A percentile compares a stretch with the other conserved stretches of the same genome.
Evolutionary conservation across 1,140 invertebrate genomes (phyloP).

Genomic region (Psilanteris sp.): DNA sequence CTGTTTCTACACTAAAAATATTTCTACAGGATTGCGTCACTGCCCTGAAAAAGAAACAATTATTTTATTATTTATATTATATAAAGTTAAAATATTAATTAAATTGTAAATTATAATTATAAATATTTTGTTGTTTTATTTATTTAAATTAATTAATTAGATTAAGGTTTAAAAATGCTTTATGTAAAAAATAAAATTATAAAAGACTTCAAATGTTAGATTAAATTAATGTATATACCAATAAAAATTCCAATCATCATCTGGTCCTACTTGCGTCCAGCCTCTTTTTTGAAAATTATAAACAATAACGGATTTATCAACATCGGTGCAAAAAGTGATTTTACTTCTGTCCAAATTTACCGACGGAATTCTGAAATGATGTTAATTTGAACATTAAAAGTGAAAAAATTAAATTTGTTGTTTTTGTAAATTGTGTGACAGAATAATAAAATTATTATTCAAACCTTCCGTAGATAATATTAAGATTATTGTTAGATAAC

Average conservation of each 20-base stretch:
- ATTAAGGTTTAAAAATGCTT: too few relatives aligned
- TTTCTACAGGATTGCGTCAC: constrained; percentile 93
- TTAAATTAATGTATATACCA: constrained; percentile 83
- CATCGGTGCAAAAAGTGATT: constrained; percentile 92
- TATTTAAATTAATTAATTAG: too few relatives aligned
- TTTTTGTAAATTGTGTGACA: neutral
- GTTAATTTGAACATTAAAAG: constrained; percentile 1
- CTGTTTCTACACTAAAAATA: constrained; percentile 95
- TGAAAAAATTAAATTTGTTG: constrained; percentile 4
- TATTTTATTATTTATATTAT: too few relatives aligned
- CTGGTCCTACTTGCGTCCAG: constrained; percentile 93
- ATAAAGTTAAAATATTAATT: too few relatives aligned
- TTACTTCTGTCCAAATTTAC: constrained; percentile 78
- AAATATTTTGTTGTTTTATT: too few relatives aligned
- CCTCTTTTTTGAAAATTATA: constrained; percentile 96
- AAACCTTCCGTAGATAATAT: constrained; percentile 76
- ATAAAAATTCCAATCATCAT: constrained; percentile 98
- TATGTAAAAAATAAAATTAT: too few relatives aligned
- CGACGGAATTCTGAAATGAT: constrained; percentile 65
- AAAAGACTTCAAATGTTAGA: too few relatives aligned
- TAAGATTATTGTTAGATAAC: constrained; percentile 65
- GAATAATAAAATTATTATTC: neutral
- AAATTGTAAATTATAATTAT: too few relatives aligned
- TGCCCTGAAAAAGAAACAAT: constrained; percentile 82
- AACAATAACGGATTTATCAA: constrained; percentile 96